Percentiles rank a stretch among this genome's conserved stretches.
phyloP scores from a whole-genome alignment of 2,113 vertebrate species.

The Eublepharis macularius region DNA sequence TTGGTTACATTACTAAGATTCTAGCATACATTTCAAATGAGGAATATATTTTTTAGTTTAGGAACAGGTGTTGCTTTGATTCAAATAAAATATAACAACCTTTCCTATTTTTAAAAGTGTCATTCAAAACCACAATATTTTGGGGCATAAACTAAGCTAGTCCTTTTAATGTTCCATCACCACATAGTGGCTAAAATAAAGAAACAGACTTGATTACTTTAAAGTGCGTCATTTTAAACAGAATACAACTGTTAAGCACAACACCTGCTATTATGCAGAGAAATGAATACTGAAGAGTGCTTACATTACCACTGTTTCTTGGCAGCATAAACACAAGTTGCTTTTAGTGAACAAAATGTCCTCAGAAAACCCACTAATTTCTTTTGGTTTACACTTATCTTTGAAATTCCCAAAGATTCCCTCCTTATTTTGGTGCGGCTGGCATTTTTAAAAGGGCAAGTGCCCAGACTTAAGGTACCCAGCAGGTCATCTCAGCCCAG shows the following conservation, averaged over 20 bases:
- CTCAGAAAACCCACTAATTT: not conserved
- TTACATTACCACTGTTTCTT: not conserved
- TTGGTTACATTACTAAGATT: not conserved
- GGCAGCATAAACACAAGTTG: not conserved
- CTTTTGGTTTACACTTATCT: not conserved
- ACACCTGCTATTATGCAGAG: not conserved
- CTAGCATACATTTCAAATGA: constrained; percentile 51
- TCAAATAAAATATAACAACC: not conserved
- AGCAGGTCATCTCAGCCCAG: not conserved
- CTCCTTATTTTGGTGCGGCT: not conserved
- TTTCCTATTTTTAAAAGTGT: not conserved
- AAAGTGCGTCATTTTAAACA: not conserved
- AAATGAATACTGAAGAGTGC: not conserved
- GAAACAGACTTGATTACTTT: not conserved
- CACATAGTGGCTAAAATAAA: not conserved
- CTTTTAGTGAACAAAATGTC: not conserved
- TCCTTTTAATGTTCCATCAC: not conserved
- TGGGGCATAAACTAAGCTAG: not conserved
- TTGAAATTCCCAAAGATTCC: not conserved
- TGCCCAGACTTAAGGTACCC: not conserved
- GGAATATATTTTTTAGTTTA: constrained; percentile 18
- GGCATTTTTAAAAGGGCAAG: not conserved
- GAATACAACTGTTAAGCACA: not conserved
- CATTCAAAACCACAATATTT: not conserved
- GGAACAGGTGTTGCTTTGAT: not conserved